phyloP scores from a whole-genome alignment of 2,888 invertebrate species.

The Mamestra brassicae region DNA sequence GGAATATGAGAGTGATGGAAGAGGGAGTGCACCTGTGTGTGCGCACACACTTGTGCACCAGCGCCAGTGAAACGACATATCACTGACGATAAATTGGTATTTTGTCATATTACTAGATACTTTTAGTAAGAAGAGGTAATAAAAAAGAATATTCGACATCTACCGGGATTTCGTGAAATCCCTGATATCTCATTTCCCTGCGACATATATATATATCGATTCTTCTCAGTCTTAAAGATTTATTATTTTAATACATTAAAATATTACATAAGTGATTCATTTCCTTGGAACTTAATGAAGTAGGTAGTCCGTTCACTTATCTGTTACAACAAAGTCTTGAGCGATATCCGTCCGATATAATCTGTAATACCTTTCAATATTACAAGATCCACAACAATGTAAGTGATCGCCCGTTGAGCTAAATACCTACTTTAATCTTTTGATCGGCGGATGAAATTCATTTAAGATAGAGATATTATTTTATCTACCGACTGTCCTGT shows the following conservation, averaged over 20 bases:
- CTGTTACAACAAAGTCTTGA: slow-evolving; percentile 19
- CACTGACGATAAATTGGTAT: too few species aligned
- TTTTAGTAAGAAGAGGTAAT: too few species aligned
- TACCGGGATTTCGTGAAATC: too few species aligned
- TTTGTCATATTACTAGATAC: too few species aligned
- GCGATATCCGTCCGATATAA: slow-evolving; percentile 12
- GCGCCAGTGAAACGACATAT: too few species aligned
- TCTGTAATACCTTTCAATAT: slow-evolving; percentile 40
- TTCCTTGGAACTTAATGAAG: slow-evolving; percentile 24
- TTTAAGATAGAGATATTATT: neutral
- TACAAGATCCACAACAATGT: slow-evolving; percentile 22
- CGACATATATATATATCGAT: neutral
- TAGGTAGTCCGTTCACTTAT: slow-evolving; percentile 27
- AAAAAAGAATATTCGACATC: too few species aligned
- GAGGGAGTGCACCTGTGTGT: too few species aligned
- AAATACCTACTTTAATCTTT: slow-evolving; percentile 15
- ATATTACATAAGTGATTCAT: slow-evolving; percentile 3
- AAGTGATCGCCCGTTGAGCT: slow-evolving; percentile 2
- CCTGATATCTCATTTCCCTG: too few species aligned
- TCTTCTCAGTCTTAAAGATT: too few species aligned
- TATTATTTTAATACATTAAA: too few species aligned
- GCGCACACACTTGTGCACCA: too few species aligned
- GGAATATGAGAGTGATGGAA: too few species aligned
- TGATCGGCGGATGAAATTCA: slow-evolving; percentile 10
- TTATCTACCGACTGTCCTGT: neutral